Conservation (phyloP, 2,888 invertebrate species). For the Pinctada fucata region DNA sequence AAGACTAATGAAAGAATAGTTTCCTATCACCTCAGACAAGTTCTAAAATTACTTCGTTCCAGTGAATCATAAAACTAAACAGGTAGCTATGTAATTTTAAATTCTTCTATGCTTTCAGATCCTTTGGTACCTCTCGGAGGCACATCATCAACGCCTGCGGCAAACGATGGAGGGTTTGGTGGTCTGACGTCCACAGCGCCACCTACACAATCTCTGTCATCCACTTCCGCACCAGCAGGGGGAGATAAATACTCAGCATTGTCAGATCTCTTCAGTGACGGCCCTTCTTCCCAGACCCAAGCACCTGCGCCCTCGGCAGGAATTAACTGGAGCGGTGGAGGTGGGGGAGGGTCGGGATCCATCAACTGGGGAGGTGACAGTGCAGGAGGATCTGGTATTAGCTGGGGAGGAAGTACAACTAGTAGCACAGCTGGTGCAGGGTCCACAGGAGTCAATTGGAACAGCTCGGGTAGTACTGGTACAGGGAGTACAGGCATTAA, state of each 20-base stretch:
- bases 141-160: constrained; percentile 10
- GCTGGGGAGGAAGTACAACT: constrained; percentile 7
- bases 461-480: constrained; percentile 24
- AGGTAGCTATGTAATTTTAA: too few species aligned
- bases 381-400: constrained; percentile 26
- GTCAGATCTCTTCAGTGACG: constrained; percentile 90
- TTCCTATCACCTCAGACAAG: too few species aligned
- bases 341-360: constrained; percentile 32
- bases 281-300: constrained; percentile 28
- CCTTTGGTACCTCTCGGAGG: constrained; percentile 55
- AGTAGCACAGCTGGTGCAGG: constrained; percentile 16
- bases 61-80: too few species aligned
- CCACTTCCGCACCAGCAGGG: constrained; percentile 36
- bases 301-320: constrained; percentile 22
- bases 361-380: constrained; percentile 61
- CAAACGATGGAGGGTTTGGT: constrained; percentile 32
- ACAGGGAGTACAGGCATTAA: constrained; percentile 30
- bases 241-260: constrained; percentile 94
- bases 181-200: constrained; percentile 26
- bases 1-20: too few species aligned
- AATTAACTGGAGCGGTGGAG: constrained; percentile 43
- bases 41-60: too few species aligned
- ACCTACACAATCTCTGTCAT: constrained; percentile 28
- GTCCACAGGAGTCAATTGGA: constrained; percentile 29
- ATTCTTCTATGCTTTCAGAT: constrained; percentile 35